Percentiles rank a stretch among this genome's conserved stretches.
phyloP scores from a whole-genome alignment of 2,113 vertebrate genomes.

The Xiphorhynchus elegans region DNA sequence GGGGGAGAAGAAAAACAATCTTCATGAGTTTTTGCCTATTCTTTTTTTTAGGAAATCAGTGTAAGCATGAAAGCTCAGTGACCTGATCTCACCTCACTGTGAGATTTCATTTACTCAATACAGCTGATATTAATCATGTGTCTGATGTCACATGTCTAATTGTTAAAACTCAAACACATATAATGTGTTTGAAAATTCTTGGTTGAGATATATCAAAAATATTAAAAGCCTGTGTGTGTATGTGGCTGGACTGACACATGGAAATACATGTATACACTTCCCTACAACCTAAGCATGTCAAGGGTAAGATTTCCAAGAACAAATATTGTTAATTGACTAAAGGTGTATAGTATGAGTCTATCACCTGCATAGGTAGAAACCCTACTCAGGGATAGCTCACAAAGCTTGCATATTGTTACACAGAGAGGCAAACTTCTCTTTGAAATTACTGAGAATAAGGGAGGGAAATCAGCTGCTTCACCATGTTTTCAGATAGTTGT shows the following conservation, averaged over 20 bases:
- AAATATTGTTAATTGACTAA: not conserved
- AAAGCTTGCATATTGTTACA: not conserved
- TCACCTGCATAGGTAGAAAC: not conserved
- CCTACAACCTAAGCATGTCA: not conserved
- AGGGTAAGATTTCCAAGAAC: not conserved
- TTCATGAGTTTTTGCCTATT: fast-evolving
- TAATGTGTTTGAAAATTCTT: not conserved
- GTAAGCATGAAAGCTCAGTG: not conserved
- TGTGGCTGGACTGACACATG: not conserved
- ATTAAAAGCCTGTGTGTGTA: fast-evolving
- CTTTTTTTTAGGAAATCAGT: not conserved
- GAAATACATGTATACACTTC: not conserved
- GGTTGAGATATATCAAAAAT: not conserved
- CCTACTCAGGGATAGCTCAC: not conserved
- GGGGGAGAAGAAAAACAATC: too few relatives aligned
- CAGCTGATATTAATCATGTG: not conserved
- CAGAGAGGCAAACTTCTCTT: fast-evolving
- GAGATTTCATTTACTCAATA: not conserved
- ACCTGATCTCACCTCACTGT: not conserved
- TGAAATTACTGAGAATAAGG: not conserved
- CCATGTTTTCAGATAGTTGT: not conserved
- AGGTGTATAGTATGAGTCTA: not conserved
- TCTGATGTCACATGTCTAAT: not conserved
- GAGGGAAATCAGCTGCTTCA: not conserved
- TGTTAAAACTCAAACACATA: not conserved